Evolutionary conservation across 2,888 invertebrate species (phyloP).

Genomic region (Mesoligia furuncula): DNA sequence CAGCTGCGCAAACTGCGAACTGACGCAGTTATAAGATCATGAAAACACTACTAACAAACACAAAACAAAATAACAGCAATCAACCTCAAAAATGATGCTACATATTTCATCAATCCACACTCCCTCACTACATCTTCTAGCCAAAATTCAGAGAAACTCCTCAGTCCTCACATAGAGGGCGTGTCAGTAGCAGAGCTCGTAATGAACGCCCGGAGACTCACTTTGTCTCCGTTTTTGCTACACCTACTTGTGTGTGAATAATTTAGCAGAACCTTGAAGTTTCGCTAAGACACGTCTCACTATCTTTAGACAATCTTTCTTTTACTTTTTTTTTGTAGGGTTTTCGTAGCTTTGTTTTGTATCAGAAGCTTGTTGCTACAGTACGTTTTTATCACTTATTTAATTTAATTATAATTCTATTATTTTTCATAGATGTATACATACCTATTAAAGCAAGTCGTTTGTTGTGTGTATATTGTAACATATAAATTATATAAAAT

Average conservation of each 20-base stretch:
- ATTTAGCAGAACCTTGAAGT: conserved; percentile 68
- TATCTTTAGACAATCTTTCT: conserved; percentile 44
- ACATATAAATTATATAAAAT: not conserved
- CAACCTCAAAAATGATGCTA: not conserved
- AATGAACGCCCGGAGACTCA: conserved; percentile 81
- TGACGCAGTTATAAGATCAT: too few species aligned
- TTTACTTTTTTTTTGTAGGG: conserved; percentile 20
- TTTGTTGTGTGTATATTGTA: not conserved
- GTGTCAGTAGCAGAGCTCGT: conserved; percentile 69
- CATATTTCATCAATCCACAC: conserved; percentile 26
- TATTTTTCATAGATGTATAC: not conserved
- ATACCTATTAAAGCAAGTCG: not conserved
- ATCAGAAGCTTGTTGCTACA: not conserved
- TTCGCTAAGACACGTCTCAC: conserved; percentile 49
- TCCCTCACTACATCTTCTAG: conserved; percentile 21
- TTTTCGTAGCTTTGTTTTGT: conserved; percentile 1
- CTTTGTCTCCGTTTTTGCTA: conserved; percentile 81
- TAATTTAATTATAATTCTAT: not conserved
- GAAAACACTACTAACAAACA: not conserved
- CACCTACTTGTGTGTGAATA: conserved; percentile 76
- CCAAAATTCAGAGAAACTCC: conserved; percentile 54
- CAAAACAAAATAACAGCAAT: not conserved
- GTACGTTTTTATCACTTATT: not conserved
- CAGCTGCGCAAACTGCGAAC: too few species aligned
- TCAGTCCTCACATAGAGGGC: conserved; percentile 44